These are phyloP conservation scores for Apamea monoglypha DNA, from an alignment of 2,888 invertebrate genomes.

Conservation along the genomic window DNA sequence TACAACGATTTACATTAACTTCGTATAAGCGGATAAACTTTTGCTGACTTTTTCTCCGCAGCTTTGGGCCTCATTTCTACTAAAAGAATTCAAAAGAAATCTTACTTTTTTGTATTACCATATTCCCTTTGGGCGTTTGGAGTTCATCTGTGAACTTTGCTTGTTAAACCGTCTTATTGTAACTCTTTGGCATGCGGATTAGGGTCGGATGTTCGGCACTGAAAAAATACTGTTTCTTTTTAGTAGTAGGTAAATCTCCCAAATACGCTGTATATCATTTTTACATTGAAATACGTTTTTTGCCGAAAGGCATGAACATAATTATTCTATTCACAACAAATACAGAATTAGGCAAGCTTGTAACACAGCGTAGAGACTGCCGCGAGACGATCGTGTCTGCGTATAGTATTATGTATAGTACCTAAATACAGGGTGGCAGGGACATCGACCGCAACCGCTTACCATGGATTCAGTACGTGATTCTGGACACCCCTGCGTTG, in stretches of 20 bases:
- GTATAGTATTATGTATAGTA: neutral
- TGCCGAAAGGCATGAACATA: slow-evolving; percentile 25
- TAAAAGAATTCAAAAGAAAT: slow-evolving; percentile 62
- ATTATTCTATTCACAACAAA: slow-evolving; percentile 43
- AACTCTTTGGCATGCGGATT: slow-evolving; percentile 33
- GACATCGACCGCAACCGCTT: too few relatives aligned
- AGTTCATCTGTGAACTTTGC: slow-evolving; percentile 41
- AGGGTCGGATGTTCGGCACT: neutral
- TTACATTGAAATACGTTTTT: neutral
- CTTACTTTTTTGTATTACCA: slow-evolving; percentile 52
- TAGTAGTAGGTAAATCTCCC: neutral
- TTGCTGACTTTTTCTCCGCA: slow-evolving; percentile 43
- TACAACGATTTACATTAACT: slow-evolving; percentile 57
- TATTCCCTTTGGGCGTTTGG: slow-evolving; percentile 44
- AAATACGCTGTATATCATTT: neutral
- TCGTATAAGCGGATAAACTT: slow-evolving; percentile 47
- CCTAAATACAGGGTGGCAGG: too few relatives aligned
- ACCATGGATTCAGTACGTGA: too few relatives aligned
- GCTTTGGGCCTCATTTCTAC: slow-evolving; percentile 36
- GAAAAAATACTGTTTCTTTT: neutral
- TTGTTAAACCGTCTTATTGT: slow-evolving; percentile 27
- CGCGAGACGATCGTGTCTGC: neutral
- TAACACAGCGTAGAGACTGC: slow-evolving; percentile 8
- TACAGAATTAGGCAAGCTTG: slow-evolving; percentile 36
- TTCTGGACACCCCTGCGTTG: too few relatives aligned